Evolutionary conservation across 2,888 invertebrate species (phyloP).

Genomic region (Abrostola triplasia): DNA sequence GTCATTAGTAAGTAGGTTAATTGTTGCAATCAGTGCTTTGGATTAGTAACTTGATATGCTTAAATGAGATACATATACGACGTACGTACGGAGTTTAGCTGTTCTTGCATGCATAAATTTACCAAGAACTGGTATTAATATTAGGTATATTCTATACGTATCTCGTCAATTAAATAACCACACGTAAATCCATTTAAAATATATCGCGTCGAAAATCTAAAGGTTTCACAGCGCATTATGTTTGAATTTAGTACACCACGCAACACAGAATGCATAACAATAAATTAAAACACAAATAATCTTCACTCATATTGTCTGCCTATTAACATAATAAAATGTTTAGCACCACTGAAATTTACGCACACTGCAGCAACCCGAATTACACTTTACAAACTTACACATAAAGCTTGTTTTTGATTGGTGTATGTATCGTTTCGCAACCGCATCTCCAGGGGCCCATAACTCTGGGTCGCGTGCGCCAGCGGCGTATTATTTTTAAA

Average conservation of each 20-base stretch:
- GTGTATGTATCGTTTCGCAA: constrained; percentile 52
- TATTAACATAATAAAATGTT: constrained; percentile 74
- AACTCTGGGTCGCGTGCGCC: constrained; percentile 82
- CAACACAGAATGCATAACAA: constrained; percentile 46
- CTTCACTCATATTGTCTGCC: constrained; percentile 59
- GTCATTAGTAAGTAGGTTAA: too few relatives aligned
- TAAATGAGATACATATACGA: too few relatives aligned
- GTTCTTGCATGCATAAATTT: too few relatives aligned
- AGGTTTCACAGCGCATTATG: constrained; percentile 49
- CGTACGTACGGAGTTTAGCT: too few relatives aligned
- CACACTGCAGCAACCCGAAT: constrained; percentile 26
- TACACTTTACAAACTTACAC: constrained; percentile 33
- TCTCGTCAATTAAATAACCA: constrained; percentile 18
- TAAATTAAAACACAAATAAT: constrained; percentile 59
- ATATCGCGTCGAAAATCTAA: constrained; percentile 34
- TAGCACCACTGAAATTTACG: constrained; percentile 67
- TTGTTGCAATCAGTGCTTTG: too few relatives aligned
- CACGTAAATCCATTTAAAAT: constrained; percentile 26
- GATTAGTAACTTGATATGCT: too few relatives aligned
- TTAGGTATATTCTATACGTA: constrained; percentile 10
- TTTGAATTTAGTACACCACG: constrained; percentile 44
- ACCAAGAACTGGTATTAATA: not conserved
- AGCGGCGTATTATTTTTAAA: constrained; percentile 84
- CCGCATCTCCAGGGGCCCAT: constrained; percentile 80
- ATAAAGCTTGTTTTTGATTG: constrained; percentile 53